Evolutionary conservation across 30 jellyfish, hydroid and myxozoan species (phyloP).

Genomic region (Chironex yamaguchii): DNA sequence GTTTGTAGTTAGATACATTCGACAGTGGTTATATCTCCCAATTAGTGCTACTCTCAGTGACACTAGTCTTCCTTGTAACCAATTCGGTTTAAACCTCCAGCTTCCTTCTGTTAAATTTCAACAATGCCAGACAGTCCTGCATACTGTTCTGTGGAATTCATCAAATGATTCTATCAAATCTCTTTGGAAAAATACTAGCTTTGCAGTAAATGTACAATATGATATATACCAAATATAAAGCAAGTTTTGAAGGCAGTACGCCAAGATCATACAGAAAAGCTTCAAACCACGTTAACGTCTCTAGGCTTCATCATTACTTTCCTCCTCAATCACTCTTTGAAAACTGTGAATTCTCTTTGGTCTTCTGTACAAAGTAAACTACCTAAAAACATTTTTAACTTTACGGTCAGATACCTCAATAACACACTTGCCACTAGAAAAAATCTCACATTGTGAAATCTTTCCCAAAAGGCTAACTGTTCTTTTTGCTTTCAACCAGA

Average conservation of each 20-base stretch:
- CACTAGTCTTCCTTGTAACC: background rate
- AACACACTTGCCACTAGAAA: constrained; percentile 38
- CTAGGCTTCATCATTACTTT: background rate
- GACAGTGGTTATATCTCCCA: constrained; percentile 20
- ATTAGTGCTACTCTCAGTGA: constrained; percentile 12
- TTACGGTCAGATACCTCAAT: background rate
- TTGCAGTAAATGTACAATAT: constrained; percentile 4
- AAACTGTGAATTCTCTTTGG: background rate
- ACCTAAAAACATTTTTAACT: constrained; percentile 5
- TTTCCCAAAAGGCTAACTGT: background rate
- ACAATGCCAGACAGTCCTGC: constrained; percentile 33
- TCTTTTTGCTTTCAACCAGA: constrained; percentile 13
- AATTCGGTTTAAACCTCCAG: background rate
- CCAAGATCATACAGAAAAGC: background rate
- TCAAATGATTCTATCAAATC: background rate
- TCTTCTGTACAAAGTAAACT: background rate
- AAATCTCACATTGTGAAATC: background rate
- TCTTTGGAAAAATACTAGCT: constrained; percentile 33
- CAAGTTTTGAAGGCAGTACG: constrained; percentile 12
- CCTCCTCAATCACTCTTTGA: background rate
- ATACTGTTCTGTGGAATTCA: constrained; percentile 1
- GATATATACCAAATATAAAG: constrained; percentile 9
- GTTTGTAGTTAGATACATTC: background rate
- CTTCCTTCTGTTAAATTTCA: constrained; percentile 25
- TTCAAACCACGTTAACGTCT: background rate